Conservation (phyloP, 2,797 vertebrate genomes). For the Okamejei kenojei region DNA sequence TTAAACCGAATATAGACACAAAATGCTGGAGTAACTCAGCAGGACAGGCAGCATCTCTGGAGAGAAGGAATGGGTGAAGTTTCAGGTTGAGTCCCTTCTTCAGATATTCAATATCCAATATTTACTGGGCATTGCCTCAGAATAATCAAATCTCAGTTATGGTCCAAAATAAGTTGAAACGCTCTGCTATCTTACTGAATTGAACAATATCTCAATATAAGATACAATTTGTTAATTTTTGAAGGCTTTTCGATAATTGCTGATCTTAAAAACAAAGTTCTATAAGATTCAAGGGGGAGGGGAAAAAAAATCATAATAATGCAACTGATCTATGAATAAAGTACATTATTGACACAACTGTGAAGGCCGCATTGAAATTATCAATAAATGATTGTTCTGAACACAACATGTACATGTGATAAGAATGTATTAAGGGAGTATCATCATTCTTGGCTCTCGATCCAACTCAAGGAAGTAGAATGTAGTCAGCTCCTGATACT, state of each 20-base stretch:
- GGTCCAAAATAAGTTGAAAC: background rate
- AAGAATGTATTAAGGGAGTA: constrained; percentile 18
- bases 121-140: background rate
- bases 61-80: no score
- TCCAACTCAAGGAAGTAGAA: constrained; percentile 26
- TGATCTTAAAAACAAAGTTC: background rate
- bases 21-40: no score
- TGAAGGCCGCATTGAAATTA: constrained; percentile 9
- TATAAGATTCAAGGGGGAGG: background rate
- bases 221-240: background rate
- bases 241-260: no score
- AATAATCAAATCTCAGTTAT: background rate
- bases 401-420: constrained; percentile 19
- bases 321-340: constrained; percentile 12
- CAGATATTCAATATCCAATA: background rate
- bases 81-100: no score
- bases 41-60: no score
- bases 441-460: constrained; percentile 25
- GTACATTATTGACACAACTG: background rate
- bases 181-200: background rate
- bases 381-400: constrained; percentile 30
- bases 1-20: no score
- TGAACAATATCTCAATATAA: background rate
- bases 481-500: background rate
- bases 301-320: background rate